Evolutionary conservation across 2,888 invertebrate genomes (phyloP), one percentile per base, ranked within the genome.

Genomic region (Torymus auratus): DNA sequence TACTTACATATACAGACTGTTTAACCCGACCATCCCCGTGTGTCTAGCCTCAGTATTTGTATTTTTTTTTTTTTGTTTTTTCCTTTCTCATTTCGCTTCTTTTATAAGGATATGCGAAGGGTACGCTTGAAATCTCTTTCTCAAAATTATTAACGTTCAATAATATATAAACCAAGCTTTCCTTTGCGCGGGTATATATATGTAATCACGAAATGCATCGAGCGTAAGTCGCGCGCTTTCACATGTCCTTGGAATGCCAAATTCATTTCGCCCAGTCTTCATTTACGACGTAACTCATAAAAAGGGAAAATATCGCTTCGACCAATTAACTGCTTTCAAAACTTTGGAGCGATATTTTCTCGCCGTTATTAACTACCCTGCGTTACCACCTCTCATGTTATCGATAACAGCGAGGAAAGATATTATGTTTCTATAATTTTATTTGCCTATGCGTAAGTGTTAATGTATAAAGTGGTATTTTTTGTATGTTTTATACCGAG

Each of bases 351-450:
- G 23, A 62, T 55, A 17, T 55, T 64, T 64, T 64, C 72, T 12
- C 61, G 52, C 56, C 53, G 61, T 23, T 15, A 75, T 67, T 60
- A 67, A 67, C 65, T 67, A 23, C 14, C 52, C 50, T 60, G 23
- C 23, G n/a, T 15, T 41, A 14, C 55, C 15, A 52, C 12, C 56
- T 60, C 5, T 28, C n/a, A 17, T 1, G 17, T 14, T 52, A 13
- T 20, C 52, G 50, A 41, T 41, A 41, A 7, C 41, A 41, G 7
- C 41, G 5, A 41, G 41, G 41, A 41, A 41, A 41, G 7, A 41
- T 41, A 41, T 41, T 41, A 41, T 41, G 7, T 41, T 41, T 41
- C 41, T 41, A 41, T 41, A 10, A 41, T 41, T 41, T 41, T 41
- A 41, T 41, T 41, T 41, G 41, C 41, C 7, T 7, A 7, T 41